A percentile compares a stretch with the other conserved stretches of the same genome.
Evolutionary conservation across 2,888 invertebrate species (phyloP).

Genomic region (Polydrusus cervinus): DNA sequence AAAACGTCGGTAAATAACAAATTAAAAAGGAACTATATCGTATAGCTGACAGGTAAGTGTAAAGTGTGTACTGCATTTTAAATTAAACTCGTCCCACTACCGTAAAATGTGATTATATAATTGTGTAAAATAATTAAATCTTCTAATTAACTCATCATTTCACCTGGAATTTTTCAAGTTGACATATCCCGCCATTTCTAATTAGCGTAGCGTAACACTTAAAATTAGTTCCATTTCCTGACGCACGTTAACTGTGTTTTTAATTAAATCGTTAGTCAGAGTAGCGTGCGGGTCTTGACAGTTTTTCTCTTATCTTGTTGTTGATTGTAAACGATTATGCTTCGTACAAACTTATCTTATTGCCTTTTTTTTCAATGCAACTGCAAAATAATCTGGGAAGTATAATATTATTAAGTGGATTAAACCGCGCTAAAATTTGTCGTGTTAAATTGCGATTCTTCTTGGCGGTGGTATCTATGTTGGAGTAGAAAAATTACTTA

Average conservation of each 20-base stretch:
- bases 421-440: too few species aligned
- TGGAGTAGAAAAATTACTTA: too few species aligned
- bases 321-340: conserved; percentile 11
- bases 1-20: too few species aligned
- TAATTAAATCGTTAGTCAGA: conserved; percentile 13
- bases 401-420: too few species aligned
- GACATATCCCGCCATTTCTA: conserved; percentile 9
- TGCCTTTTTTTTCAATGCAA: too few species aligned
- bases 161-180: conserved; percentile 5
- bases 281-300: conserved; percentile 11
- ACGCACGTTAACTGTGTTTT: conserved; percentile 3
- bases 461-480: too few species aligned
- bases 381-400: neutral
- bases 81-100: too few species aligned
- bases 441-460: too few species aligned
- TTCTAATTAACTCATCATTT: neutral
- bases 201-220: conserved; percentile 7
- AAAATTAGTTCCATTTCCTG: conserved; percentile 11
- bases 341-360: neutral
- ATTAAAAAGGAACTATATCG: too few species aligned
- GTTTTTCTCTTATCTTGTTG: conserved; percentile 8
- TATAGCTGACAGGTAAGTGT: too few species aligned
- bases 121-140: conserved; percentile 8
- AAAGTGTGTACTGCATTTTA: too few species aligned
- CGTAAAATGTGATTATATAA: neutral